phyloP scores from a whole-genome alignment of 2,113 vertebrate genomes.

The Oreochromis spilurus region DNA sequence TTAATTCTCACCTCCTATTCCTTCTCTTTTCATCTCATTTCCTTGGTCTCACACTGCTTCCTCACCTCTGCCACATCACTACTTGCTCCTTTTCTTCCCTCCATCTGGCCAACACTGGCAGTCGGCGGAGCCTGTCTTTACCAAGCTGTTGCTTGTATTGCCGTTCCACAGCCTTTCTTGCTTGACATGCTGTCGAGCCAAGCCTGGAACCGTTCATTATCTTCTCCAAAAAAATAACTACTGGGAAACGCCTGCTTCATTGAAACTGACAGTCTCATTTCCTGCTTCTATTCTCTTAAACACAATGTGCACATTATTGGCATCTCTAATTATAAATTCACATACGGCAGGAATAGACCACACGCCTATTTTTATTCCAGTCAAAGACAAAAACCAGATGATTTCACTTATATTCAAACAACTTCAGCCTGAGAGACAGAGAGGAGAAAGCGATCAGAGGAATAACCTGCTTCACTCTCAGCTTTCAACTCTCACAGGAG shows the following conservation, averaged over 20 bases:
- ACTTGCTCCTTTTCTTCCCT: constrained; percentile 35
- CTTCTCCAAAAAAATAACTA: constrained; percentile 50
- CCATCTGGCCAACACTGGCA: constrained; percentile 62
- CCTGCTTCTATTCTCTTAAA: constrained; percentile 59
- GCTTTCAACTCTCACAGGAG: background rate
- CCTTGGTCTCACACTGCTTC: constrained; percentile 25
- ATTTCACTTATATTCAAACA: constrained; percentile 42
- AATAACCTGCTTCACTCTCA: constrained; percentile 16
- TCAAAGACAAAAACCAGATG: constrained; percentile 31
- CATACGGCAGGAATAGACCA: constrained; percentile 7
- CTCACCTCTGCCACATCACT: constrained; percentile 53
- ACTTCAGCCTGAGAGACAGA: constrained; percentile 12
- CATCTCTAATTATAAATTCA: constrained; percentile 54
- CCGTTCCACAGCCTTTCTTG: constrained; percentile 35
- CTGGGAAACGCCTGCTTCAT: constrained; percentile 57
- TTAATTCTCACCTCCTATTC: constrained; percentile 30
- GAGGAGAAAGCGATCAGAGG: constrained; percentile 13
- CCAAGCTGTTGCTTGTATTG: constrained; percentile 55
- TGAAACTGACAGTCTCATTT: constrained; percentile 67
- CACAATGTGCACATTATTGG: constrained; percentile 60
- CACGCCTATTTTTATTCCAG: constrained; percentile 29
- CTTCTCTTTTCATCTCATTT: constrained; percentile 25
- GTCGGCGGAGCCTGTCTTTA: constrained; percentile 47
- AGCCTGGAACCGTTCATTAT: constrained; percentile 64
- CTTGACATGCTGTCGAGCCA: constrained; percentile 58